Conservation (phyloP, 2,888 invertebrate genomes). For the Synergus itoensis region DNA sequence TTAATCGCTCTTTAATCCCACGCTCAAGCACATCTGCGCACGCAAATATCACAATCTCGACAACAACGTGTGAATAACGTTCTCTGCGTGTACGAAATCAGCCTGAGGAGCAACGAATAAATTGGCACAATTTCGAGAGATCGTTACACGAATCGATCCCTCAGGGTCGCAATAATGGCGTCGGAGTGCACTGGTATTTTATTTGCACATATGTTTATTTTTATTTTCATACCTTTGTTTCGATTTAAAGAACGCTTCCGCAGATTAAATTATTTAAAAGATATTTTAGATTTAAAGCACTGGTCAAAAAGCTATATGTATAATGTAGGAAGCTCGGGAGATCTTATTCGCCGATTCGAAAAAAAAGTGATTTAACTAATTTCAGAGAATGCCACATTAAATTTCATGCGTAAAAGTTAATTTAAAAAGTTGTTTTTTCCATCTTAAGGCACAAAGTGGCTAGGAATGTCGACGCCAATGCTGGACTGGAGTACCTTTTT, state of each 20-base stretch:
- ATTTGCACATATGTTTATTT: neutral
- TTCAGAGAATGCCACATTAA: too few species aligned
- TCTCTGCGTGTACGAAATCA: neutral
- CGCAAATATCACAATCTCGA: constrained; percentile 53
- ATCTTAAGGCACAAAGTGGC: neutral
- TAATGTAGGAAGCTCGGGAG: too few species aligned
- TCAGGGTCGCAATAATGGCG: constrained; percentile 12
- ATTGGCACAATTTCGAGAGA: constrained; percentile 32
- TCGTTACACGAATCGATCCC: constrained; percentile 34
- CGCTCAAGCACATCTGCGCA: constrained; percentile 45
- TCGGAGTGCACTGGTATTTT: neutral
- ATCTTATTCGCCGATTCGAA: too few species aligned
- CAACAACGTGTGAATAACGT: constrained; percentile 26
- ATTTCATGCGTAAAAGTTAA: too few species aligned
- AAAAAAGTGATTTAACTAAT: too few species aligned
- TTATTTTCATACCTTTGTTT: neutral
- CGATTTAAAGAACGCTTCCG: neutral
- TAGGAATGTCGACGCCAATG: constrained; percentile 31
- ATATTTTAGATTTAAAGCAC: too few species aligned
- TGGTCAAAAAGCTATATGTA: too few species aligned
- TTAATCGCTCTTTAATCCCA: constrained; percentile 69
- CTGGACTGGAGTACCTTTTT: constrained; percentile 32
- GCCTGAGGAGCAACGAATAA: constrained; percentile 28
- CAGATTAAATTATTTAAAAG: too few species aligned
- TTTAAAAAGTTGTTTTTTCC: neutral